Percentiles rank a stretch among this genome's conserved stretches.
These are phyloP conservation scores for Numenius arquata DNA, from an alignment of 2,113 vertebrate genomes.

Conservation along the genomic window DNA sequence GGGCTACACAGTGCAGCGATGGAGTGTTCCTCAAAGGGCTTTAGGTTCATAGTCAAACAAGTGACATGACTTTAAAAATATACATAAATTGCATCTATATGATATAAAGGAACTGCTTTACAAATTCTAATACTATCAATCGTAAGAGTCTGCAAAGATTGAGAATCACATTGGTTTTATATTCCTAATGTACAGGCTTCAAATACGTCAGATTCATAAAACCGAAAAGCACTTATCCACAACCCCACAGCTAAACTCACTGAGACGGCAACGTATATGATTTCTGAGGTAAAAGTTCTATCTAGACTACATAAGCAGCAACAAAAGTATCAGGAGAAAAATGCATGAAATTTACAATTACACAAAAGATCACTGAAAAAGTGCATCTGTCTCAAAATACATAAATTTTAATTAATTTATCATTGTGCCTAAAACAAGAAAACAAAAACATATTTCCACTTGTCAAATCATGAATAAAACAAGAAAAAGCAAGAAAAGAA, in stretches of 20 bases:
- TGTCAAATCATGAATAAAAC: conserved; percentile 27
- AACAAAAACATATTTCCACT: conserved; percentile 57
- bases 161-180: not conserved
- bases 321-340: not conserved
- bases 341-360: not conserved
- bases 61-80: not conserved
- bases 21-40: not conserved
- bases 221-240: not conserved
- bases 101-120: not conserved
- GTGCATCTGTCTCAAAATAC: not conserved
- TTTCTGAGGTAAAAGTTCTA: not conserved
- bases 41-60: not conserved
- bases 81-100: not conserved
- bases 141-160: not conserved
- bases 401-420: conserved; percentile 7
- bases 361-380: not conserved
- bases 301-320: not conserved
- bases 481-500: conserved; percentile 23
- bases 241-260: not conserved
- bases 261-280: not conserved
- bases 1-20: not conserved
- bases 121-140: not conserved
- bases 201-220: not conserved
- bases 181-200: not conserved
- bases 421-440: not conserved